Conservation (phyloP, 1,140 invertebrate species). For the Tribolium castaneum region DNA sequence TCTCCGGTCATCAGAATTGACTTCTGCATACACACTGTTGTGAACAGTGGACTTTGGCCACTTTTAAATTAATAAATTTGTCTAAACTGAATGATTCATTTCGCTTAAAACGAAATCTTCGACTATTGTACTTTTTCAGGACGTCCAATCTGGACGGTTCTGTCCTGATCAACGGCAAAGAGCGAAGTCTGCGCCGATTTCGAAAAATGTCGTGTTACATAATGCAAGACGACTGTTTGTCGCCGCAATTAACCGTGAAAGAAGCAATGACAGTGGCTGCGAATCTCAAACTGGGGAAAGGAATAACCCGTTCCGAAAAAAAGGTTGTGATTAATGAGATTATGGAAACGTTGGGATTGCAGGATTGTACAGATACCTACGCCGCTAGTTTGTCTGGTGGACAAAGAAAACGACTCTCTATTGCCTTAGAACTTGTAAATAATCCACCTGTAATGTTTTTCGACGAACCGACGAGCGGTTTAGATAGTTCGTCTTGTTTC, state of each 20-base stretch:
- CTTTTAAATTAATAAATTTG: too few species aligned
- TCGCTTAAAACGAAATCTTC: not conserved
- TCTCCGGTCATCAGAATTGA: too few species aligned
- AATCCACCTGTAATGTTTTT: slow-evolving; percentile 98
- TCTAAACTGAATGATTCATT: too few species aligned
- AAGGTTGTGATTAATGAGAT: slow-evolving; percentile 86
- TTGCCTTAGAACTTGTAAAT: slow-evolving; percentile 86
- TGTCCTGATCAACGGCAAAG: slow-evolving; percentile 86
- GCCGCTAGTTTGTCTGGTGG: slow-evolving; percentile 89
- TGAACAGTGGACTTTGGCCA: too few species aligned
- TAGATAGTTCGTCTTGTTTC: slow-evolving; percentile 93
- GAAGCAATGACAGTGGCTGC: slow-evolving; percentile 93
- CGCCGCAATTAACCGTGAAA: slow-evolving; percentile 87
- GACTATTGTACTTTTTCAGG: slow-evolving; percentile 65
- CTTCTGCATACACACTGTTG: too few species aligned
- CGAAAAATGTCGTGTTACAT: slow-evolving; percentile 95
- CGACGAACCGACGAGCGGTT: slow-evolving; percentile 96
- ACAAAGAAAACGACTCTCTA: slow-evolving; percentile 91
- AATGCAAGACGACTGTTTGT: slow-evolving; percentile 94
- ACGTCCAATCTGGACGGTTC: slow-evolving; percentile 80
- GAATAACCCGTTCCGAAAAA: slow-evolving; percentile 78
- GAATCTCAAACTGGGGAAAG: slow-evolving; percentile 90
- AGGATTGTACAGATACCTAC: slow-evolving; percentile 83
- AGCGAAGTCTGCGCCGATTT: slow-evolving; percentile 86
- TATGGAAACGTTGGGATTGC: slow-evolving; percentile 73